These are phyloP conservation scores for Alces alces DNA, from an alignment of 2,113 vertebrate species.

Conservation along the genomic window DNA sequence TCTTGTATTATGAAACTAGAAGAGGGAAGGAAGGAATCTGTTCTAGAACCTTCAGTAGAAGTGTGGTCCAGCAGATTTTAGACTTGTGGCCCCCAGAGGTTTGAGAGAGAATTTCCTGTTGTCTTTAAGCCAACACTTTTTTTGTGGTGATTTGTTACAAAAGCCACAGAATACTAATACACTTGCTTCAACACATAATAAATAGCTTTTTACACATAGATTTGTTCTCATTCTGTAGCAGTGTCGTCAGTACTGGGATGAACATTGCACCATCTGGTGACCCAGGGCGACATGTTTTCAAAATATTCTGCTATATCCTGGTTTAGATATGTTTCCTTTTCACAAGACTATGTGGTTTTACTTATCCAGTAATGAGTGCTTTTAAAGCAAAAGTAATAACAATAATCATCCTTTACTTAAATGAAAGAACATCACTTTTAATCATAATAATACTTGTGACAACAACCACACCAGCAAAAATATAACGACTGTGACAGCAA, in stretches of 20 bases:
- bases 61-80: background rate
- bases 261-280: background rate
- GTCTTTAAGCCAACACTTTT: background rate
- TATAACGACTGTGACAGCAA: accelerated
- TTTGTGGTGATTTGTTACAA: background rate
- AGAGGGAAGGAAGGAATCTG: background rate
- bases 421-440: background rate
- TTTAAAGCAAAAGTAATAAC: background rate
- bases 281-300: background rate
- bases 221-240: background rate
- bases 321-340: background rate
- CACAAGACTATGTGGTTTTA: background rate
- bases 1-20: background rate
- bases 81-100: background rate
- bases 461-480: background rate
- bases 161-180: background rate
- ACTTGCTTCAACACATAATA: background rate
- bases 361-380: background rate
- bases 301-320: background rate
- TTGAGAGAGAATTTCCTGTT: background rate
- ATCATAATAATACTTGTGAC: background rate
- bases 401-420: background rate
- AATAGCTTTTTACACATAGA: background rate
- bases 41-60: background rate
- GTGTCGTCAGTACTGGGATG: background rate